These are phyloP conservation scores for Alitta virens DNA, from an alignment of 2,888 invertebrate species.

Conservation along the genomic window DNA sequence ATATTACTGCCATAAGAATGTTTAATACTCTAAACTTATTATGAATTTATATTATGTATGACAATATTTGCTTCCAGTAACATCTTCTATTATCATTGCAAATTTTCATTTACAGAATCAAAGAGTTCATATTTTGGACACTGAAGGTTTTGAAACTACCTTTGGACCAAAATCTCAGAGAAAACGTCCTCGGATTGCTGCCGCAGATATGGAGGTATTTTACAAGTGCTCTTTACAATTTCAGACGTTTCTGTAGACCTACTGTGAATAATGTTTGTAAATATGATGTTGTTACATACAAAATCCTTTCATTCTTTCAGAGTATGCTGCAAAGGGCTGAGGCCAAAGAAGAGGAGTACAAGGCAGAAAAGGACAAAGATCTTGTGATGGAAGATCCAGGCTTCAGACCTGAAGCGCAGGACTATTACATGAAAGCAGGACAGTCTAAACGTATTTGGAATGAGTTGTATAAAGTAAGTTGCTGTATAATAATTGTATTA, in stretches of 20 bases:
- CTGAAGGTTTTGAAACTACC: constrained; percentile 88
- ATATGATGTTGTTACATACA: too few relatives aligned
- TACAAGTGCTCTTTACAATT: too few relatives aligned
- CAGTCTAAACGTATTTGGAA: constrained; percentile 98
- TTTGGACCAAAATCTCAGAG: constrained; percentile 93
- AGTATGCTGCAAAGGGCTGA: constrained; percentile 8
- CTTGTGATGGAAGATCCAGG: constrained; percentile 74
- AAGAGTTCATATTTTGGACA: constrained; percentile 91
- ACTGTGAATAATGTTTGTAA: too few relatives aligned
- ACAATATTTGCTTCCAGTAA: neutral
- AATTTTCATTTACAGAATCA: constrained; percentile 65
- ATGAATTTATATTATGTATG: neutral
- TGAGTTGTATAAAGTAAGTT: constrained; percentile 89
- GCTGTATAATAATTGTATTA: too few relatives aligned
- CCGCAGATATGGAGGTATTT: constrained; percentile 71
- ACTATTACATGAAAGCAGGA: constrained; percentile 73
- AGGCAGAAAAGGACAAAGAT: constrained; percentile 77
- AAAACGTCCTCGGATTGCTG: constrained; percentile 76
- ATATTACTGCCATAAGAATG: neutral
- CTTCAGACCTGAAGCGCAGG: constrained; percentile 76
- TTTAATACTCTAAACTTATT: too few relatives aligned
- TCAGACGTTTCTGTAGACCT: too few relatives aligned
- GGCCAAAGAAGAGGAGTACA: constrained; percentile 71
- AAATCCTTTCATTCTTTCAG: neutral
- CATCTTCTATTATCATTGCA: neutral